Evolutionary conservation across 2,888 invertebrate species (phyloP).

Genomic region (Drosophila anomelani): DNA sequence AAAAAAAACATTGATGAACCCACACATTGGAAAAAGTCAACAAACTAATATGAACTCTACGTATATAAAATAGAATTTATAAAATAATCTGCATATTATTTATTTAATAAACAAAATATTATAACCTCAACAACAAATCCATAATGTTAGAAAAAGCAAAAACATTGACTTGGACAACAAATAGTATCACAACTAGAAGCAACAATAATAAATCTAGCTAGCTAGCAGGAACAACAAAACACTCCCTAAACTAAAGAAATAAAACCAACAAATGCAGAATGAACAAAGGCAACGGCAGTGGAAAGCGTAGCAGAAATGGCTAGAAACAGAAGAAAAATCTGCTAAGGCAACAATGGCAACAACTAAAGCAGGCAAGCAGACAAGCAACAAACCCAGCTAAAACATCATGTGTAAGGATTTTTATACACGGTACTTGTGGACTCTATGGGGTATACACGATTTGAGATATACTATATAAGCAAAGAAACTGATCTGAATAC

Average conservation of each 20-base stretch:
- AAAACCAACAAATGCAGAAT: conserved; percentile 1
- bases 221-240: neutral
- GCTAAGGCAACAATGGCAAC: conserved; percentile 8
- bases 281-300: neutral
- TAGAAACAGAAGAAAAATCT: conserved; percentile 4
- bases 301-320: neutral
- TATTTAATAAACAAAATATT: neutral
- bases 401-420: conserved; percentile 10
- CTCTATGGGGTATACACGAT: neutral
- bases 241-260: neutral
- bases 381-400: neutral
- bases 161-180: neutral
- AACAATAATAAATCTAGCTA: neutral
- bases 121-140: neutral
- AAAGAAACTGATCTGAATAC: too few species aligned
- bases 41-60: too few species aligned
- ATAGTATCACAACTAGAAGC: neutral
- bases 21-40: too few species aligned
- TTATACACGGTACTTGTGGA: neutral
- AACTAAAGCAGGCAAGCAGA: neutral
- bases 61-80: too few species aligned
- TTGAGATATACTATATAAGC: neutral
- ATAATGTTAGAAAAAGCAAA: neutral
- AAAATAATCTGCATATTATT: neutral
- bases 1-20: too few species aligned